These are phyloP conservation scores for Periparus ater DNA, from an alignment of 2,797 vertebrate genomes.

Conservation along the genomic window DNA sequence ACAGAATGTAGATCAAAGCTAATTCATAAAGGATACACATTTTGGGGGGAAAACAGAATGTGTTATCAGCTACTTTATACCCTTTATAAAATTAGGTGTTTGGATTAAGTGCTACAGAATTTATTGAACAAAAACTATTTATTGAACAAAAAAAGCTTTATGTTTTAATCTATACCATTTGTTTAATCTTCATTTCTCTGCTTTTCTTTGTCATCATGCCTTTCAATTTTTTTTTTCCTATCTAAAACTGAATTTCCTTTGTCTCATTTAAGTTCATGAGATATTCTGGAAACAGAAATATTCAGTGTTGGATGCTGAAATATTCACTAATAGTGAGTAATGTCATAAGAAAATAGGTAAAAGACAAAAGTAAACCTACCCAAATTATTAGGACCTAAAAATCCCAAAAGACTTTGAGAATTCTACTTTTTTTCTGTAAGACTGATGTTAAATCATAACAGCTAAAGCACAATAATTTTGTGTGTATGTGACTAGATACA, in stretches of 20 bases:
- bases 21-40: neutral
- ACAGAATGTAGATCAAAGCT: neutral
- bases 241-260: neutral
- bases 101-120: neutral
- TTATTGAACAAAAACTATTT: neutral
- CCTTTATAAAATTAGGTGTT: neutral
- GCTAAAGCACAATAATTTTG: neutral
- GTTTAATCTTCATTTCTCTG: neutral
- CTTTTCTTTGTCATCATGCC: neutral
- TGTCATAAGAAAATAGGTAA: neutral
- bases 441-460: neutral
- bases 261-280: neutral
- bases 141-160: neutral
- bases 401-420: neutral
- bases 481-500: neutral
- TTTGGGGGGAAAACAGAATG: neutral
- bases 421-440: neutral
- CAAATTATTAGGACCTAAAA: neutral
- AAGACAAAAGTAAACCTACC: neutral
- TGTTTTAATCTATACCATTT: neutral
- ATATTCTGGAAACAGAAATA: neutral
- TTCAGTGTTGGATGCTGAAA: neutral
- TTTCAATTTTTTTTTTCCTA: neutral
- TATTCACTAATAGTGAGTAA: neutral
- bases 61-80: neutral